Base-by-base conservation (phyloP, 2,888 invertebrate genomes). In the Busseola fusca region DNA sequence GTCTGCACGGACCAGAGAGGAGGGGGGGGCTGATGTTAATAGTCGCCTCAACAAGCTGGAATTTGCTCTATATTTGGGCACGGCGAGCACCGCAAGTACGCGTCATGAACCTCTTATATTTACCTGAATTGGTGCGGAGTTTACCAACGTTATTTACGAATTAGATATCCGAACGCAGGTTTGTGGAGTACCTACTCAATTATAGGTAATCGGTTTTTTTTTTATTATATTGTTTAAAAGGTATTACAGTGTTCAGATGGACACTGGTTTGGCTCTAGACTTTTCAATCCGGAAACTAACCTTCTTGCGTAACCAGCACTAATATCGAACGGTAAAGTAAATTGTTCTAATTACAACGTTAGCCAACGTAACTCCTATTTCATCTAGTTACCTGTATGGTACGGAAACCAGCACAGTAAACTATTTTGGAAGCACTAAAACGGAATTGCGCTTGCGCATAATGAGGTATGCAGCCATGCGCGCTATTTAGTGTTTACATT, bases 41-140 rank as follows among this genome's bases (percentile, higher is more conserved):
- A 80, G 82, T 79, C 78, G 80, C 81, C 79, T 80, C 77, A 80
- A 86, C 84, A 75, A 59, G 72, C 84, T 84, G 87, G 88, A 88
- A 89, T 90, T 86, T 86, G 86, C 87, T 89, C 90, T 90, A 89
- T 89, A 90, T 90, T 90, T 90, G 90, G 89, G 84, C 86, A 87
- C 74, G 64, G 73, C 80, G 81, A 70, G 79, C 65, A 68, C 70
- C 54, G 66, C 76, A 74, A 81, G 78, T 72, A 69, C 76, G 54
- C 76, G 69, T 72, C 75, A 72, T 74, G 70, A 74, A 74, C 66
- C 76, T 72, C 62, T 67, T 68, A 66, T 73, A 63, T 76, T 69
- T 82, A 82, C 76, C 80, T 80, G 80, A 72, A 57, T 57, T 57
- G 30, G 40, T 63, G 21, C 34, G 45, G 37, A 67, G 37, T 50